These are phyloP conservation scores for Melitaea cinxia DNA, from an alignment of 1,140 invertebrate genomes.

Conservation along the genomic window DNA sequence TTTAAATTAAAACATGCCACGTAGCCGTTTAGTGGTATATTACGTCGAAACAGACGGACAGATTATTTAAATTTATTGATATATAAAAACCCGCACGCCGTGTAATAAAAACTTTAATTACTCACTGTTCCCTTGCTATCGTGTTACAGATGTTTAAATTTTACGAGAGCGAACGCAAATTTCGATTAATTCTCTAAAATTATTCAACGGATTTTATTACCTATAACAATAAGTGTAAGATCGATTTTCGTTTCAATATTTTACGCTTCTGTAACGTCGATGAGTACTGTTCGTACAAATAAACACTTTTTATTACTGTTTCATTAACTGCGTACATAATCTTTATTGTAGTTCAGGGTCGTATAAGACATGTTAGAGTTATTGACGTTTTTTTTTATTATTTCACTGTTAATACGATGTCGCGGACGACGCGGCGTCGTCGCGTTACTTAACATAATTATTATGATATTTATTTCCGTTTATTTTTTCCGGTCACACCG, in stretches of 20 bases:
- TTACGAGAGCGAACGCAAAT: background rate
- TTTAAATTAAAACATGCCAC: conserved; percentile 26
- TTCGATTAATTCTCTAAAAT: background rate
- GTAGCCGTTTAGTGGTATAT: conserved; percentile 40
- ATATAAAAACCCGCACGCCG: conserved; percentile 49
- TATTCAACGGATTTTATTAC: background rate
- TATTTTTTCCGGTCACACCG: no score
- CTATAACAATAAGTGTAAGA: background rate
- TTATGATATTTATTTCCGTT: no score
- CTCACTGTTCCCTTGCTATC: conserved; percentile 47
- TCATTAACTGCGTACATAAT: conserved; percentile 46
- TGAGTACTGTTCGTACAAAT: conserved; percentile 16
- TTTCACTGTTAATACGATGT: background rate
- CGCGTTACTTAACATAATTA: no score
- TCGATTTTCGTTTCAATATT: background rate
- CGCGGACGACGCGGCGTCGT: no score
- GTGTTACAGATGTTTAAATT: conserved; percentile 40
- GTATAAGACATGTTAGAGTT: conserved; percentile 20
- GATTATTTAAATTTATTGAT: conserved; percentile 52
- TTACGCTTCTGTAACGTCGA: background rate
- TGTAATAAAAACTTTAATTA: conserved; percentile 52
- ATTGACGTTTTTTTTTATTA: background rate
- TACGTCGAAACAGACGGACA: conserved; percentile 46
- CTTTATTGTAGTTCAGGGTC: conserved; percentile 44
- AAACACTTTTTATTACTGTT: conserved; percentile 46